These are phyloP conservation scores for Lysiphlebus fabarum DNA, from an alignment of 1,140 invertebrate species.

Conservation along the genomic window DNA sequence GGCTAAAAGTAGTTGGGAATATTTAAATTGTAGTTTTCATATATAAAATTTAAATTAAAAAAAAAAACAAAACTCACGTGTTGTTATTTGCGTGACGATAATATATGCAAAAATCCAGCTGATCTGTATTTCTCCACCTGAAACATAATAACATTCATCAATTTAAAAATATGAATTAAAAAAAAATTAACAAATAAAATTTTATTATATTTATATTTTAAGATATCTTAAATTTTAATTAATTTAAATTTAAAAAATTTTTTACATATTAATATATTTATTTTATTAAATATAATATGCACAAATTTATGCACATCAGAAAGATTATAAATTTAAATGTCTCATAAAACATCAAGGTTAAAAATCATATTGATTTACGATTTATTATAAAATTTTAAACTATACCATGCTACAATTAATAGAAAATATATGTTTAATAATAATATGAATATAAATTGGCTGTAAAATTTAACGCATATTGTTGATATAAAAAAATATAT, in stretches of 20 bases:
- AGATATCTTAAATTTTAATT: not conserved
- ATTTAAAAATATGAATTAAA: slow-evolving; percentile 22
- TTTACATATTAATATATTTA: not conserved
- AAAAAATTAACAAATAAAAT: not conserved
- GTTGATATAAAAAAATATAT: too few species aligned
- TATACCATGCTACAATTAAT: slow-evolving; percentile 6
- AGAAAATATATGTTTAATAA: slow-evolving; percentile 39
- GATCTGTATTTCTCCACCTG: slow-evolving; percentile 23
- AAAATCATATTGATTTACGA: slow-evolving; percentile 17
- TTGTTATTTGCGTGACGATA: slow-evolving; percentile 48
- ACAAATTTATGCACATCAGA: not conserved
- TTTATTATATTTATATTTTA: slow-evolving; percentile 1
- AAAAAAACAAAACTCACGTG: slow-evolving; percentile 7
- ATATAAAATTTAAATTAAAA: slow-evolving; percentile 20
- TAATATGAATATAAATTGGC: slow-evolving; percentile 50
- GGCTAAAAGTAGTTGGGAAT: slow-evolving; percentile 36
- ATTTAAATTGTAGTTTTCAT: slow-evolving; percentile 57
- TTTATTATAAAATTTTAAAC: slow-evolving; percentile 3
- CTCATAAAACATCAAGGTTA: slow-evolving; percentile 40
- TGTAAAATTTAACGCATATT: slow-evolving; percentile 38
- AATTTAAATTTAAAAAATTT: not conserved
- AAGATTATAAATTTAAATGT: slow-evolving; percentile 41
- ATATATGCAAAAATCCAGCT: slow-evolving; percentile 54
- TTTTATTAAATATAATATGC: slow-evolving; percentile 2
- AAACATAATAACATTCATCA: slow-evolving; percentile 20